A percentile compares a stretch with the other conserved stretches of the same genome.
These are phyloP conservation scores for Anguilla japonica DNA, from an alignment of 2,113 vertebrate genomes.

Conservation along the genomic window DNA sequence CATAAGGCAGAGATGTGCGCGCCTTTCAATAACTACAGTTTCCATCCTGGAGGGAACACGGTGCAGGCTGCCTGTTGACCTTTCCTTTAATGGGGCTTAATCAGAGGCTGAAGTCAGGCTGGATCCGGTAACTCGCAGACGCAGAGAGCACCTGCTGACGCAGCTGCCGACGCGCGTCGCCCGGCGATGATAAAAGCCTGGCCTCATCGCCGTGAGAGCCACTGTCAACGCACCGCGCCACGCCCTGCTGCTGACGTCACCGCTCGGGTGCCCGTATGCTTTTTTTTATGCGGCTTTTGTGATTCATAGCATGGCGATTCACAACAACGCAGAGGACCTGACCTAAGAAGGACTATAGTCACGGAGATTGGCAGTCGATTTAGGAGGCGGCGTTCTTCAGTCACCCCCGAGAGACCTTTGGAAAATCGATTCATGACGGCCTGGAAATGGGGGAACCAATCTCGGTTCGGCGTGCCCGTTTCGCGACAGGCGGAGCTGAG, in stretches of 20 bases:
- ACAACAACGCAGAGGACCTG: background rate
- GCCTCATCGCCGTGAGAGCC: background rate
- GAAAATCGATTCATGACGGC: background rate
- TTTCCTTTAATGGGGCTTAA: background rate
- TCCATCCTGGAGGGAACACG: background rate
- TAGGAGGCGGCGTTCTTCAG: background rate
- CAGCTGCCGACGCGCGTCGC: background rate
- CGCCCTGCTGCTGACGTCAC: background rate
- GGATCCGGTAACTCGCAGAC: background rate
- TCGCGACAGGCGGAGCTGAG: background rate
- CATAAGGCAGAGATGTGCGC: background rate
- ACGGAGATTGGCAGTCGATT: background rate
- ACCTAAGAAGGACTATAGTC: background rate
- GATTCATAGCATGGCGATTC: background rate
- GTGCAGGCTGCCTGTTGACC: background rate
- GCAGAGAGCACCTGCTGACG: background rate
- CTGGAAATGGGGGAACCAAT: background rate
- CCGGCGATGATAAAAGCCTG: background rate
- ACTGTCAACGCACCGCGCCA: background rate
- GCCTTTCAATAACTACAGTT: background rate
- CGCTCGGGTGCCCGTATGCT: background rate
- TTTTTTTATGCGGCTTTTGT: background rate
- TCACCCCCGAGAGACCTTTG: background rate
- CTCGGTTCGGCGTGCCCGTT: background rate
- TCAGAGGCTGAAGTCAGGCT: background rate